These are phyloP conservation scores for Trogon surrucura DNA, from an alignment of 2,113 vertebrate species.

Conservation along the genomic window DNA sequence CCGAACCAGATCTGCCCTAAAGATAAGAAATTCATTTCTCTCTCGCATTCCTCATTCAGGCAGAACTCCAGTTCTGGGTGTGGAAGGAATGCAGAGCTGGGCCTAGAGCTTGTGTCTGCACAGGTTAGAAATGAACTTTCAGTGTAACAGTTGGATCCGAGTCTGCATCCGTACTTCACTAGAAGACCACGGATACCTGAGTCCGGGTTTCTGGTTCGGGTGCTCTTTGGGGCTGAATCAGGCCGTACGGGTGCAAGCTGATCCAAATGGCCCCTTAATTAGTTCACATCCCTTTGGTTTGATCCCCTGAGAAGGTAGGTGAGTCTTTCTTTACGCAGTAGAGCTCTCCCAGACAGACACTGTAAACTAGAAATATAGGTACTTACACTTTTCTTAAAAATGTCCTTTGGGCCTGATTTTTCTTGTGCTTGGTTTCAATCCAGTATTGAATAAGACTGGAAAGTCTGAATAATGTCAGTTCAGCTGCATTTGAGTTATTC, in stretches of 20 bases:
- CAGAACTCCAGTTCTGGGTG: conserved; percentile 10
- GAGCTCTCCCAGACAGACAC: conserved; percentile 13
- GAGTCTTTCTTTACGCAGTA: not conserved
- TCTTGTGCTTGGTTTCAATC: conserved; percentile 59
- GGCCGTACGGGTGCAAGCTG: not conserved
- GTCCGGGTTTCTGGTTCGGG: not conserved
- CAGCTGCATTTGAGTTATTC: conserved; percentile 45
- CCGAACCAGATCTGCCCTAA: conserved; percentile 27
- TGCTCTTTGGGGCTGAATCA: not conserved
- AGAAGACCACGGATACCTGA: not conserved
- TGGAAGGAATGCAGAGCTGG: conserved; percentile 44
- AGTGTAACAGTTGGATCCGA: not conserved
- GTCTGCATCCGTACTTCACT: not conserved
- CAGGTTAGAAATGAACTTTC: not conserved
- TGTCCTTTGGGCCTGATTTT: conserved; percentile 38
- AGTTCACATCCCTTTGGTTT: not conserved
- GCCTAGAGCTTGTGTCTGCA: not conserved
- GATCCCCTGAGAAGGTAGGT: not conserved
- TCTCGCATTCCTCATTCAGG: conserved; percentile 11
- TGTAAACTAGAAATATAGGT: conserved; percentile 32
- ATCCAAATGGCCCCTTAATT: not conserved
- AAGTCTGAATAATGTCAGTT: conserved; percentile 62
- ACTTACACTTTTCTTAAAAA: conserved; percentile 25
- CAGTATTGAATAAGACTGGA: conserved; percentile 60
- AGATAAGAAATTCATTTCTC: conserved; percentile 7